phyloP scores from a whole-genome alignment of 2,888 invertebrate genomes.

The Polymixis lichenea region DNA sequence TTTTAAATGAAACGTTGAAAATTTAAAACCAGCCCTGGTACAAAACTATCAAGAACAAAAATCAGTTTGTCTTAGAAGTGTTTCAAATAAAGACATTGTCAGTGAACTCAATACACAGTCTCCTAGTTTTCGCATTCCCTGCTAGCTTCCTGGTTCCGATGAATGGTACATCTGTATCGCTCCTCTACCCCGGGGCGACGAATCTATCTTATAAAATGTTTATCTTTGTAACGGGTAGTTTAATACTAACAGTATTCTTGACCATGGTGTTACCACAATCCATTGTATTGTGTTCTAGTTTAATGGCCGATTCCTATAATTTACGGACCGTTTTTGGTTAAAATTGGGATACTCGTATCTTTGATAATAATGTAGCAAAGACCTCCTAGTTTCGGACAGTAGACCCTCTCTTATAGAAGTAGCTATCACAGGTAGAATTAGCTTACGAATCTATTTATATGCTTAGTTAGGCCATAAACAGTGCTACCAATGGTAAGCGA shows the following conservation, averaged over 20 bases:
- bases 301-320: neutral
- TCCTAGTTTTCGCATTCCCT: slow-evolving; percentile 19
- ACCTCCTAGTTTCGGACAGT: too few relatives aligned
- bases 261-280: neutral
- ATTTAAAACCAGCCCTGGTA: neutral
- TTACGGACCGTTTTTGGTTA: too few relatives aligned
- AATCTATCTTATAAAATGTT: slow-evolving; percentile 39
- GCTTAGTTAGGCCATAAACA: too few relatives aligned
- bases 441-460: too few relatives aligned
- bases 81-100: slow-evolving; percentile 3
- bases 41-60: neutral
- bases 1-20: too few relatives aligned
- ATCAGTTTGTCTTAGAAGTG: neutral
- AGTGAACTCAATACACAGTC: neutral
- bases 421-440: too few relatives aligned
- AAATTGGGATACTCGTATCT: too few relatives aligned
- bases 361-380: too few relatives aligned
- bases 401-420: too few relatives aligned
- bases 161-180: slow-evolving; percentile 26
- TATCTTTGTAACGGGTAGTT: slow-evolving; percentile 34
- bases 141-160: slow-evolving; percentile 13
- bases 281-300: neutral
- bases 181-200: slow-evolving; percentile 15
- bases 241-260: slow-evolving; percentile 26
- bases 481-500: too few relatives aligned